Evolutionary conservation across 2,888 invertebrate species (phyloP), one percentile per base, ranked within the genome.

Genomic region (Isotomurus palustris): DNA sequence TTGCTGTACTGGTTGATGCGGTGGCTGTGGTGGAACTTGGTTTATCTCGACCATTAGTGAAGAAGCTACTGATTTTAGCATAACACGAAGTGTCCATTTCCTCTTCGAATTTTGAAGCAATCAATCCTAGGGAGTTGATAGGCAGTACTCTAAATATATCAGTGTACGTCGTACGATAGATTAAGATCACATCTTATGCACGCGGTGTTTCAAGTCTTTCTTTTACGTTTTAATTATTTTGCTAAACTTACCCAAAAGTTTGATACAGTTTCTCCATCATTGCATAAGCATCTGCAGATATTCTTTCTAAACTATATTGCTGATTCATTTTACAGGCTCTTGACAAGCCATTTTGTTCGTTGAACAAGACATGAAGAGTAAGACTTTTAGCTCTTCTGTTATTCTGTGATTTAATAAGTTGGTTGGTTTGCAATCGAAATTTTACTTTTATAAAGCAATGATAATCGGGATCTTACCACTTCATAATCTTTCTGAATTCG

Each of bases 351-450:
- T 72, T 73, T 14, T 79, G 73, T 50, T 81, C 76, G 68, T 82
- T 80, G 48, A 80, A 78, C 1, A 83, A 77, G 72, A 84, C 86
- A 74, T 84, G 85, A 0, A 92, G 82, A 0, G 87, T 86, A 78
- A 94, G 81, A 72, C 85, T 81, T 74, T 85, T 84, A 0, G 92
- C 91, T 29, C 81, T 82, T 50, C 94, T 82, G 71, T 87, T 86
- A 72, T 89, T 91, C 78, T 93, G 86, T 72, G 49, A 27, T 48
- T 55, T 67, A 64, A 58, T 27, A 60, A 68, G n/a, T n/a, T n/a
- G n/a, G n/a, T n/a, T n/a, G n/a, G n/a, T n/a, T n/a, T n/a, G n/a
- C n/a, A n/a, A n/a, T n/a, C n/a, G n/a, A n/a, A n/a, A n/a, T n/a
- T n/a, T n/a, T n/a, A n/a, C n/a, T n/a, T n/a, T n/a, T n/a, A n/a